Conservation (phyloP, 2,797 vertebrate genomes). For the Pseudochirops corinnae region DNA sequence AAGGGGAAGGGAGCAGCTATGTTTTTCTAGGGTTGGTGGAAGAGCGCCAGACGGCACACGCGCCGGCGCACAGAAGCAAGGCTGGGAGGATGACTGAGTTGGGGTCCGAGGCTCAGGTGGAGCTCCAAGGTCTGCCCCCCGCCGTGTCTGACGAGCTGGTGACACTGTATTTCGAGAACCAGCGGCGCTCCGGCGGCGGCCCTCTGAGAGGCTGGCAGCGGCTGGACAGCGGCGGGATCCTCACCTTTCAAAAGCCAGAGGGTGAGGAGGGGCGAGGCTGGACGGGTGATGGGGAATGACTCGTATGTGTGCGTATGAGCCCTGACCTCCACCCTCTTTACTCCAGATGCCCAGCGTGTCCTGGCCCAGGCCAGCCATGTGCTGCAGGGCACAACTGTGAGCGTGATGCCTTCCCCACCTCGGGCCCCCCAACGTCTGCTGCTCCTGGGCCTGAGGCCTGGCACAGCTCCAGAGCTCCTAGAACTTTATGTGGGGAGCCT, state of each 20-base stretch:
- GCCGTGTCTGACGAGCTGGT: constrained; percentile 86
- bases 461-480: constrained; percentile 74
- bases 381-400: constrained; percentile 81
- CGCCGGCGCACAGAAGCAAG: neutral
- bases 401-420: constrained; percentile 82
- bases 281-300: too few relatives aligned
- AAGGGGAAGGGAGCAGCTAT: neutral
- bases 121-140: constrained; percentile 82
- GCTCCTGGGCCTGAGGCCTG: constrained; percentile 83
- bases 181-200: constrained; percentile 91
- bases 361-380: constrained; percentile 83
- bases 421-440: constrained; percentile 86
- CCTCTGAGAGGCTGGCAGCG: constrained; percentile 83
- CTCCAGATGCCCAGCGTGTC: constrained; percentile 76
- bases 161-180: constrained; percentile 91
- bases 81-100: constrained; percentile 25
- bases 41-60: neutral
- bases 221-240: constrained; percentile 77
- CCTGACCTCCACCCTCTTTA: neutral
- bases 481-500: constrained; percentile 87
- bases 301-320: too few relatives aligned
- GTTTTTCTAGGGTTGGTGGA: neutral
- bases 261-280: constrained; percentile 79
- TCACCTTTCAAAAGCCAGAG: constrained; percentile 87
- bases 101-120: constrained; percentile 77